These are phyloP conservation scores for Silvanus unidentatus DNA, from an alignment of 2,888 invertebrate species.

Conservation along the genomic window DNA sequence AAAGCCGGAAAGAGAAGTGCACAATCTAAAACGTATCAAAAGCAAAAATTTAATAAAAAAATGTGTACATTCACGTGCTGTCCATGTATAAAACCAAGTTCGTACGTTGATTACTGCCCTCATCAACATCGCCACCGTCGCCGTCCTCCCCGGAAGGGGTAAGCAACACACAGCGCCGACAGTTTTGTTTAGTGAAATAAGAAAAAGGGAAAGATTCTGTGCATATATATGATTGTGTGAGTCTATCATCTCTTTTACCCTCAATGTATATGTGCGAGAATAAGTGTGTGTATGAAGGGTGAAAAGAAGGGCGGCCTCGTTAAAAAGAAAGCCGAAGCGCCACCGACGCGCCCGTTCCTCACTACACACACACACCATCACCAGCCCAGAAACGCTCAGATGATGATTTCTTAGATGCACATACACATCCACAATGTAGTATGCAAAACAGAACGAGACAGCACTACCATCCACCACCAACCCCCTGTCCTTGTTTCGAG, in stretches of 20 bases:
- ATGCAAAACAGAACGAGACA: slow-evolving; percentile 44
- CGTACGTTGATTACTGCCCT: too few relatives aligned
- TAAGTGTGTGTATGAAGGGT: slow-evolving; percentile 25
- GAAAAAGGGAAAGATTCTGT: slow-evolving; percentile 29
- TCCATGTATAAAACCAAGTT: neutral
- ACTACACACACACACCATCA: too few relatives aligned
- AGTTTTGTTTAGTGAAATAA: slow-evolving; percentile 33
- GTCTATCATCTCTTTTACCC: too few relatives aligned
- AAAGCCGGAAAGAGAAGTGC: too few relatives aligned
- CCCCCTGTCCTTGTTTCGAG: slow-evolving; percentile 38
- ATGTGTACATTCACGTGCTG: too few relatives aligned
- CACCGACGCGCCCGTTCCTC: slow-evolving; percentile 25
- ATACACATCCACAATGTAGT: too few relatives aligned
- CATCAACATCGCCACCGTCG: too few relatives aligned
- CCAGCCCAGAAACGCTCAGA: too few relatives aligned
- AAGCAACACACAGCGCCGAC: too few relatives aligned
- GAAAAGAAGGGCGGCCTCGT: slow-evolving; percentile 38
- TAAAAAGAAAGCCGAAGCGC: slow-evolving; percentile 32
- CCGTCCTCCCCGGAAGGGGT: slow-evolving; percentile 1
- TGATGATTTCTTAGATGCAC: slow-evolving; percentile 41
- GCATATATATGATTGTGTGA: slow-evolving; percentile 6
- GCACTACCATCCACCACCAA: slow-evolving; percentile 14
- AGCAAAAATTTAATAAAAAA: too few relatives aligned
- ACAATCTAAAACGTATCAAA: too few relatives aligned
- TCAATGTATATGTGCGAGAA: slow-evolving; percentile 2